Conservation (phyloP, 1,140 invertebrate species). For the Rhopalosiphum padi region DNA sequence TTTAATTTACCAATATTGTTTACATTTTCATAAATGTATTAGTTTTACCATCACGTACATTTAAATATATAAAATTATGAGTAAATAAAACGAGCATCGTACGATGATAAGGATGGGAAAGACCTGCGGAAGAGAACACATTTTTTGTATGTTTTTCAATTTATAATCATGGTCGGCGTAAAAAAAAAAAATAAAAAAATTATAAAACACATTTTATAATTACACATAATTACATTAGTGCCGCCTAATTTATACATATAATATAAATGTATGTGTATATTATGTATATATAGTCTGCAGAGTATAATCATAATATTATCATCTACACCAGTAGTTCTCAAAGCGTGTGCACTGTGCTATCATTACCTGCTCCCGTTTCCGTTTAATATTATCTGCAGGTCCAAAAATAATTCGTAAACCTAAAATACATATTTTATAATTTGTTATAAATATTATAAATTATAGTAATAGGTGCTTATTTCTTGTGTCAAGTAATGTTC, state of each 20-base stretch:
- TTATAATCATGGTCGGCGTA: neutral
- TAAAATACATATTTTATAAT: neutral
- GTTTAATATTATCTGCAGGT: neutral
- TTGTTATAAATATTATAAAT: no score
- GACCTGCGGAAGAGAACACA: neutral
- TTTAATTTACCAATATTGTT: no score
- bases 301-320: neutral
- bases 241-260: neutral
- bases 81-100: neutral
- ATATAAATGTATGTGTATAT: neutral
- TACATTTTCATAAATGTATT: neutral
- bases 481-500: neutral
- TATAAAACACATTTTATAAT: neutral
- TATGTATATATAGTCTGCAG: neutral
- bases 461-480: neutral
- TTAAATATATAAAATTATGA: neutral
- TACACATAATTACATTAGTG: neutral
- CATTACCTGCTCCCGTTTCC: neutral
- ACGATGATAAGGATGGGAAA: no score
- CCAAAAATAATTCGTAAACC: neutral
- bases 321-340: neutral
- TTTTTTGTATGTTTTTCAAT: neutral
- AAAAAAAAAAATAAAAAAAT: no score
- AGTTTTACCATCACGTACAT: neutral
- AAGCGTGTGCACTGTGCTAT: neutral